Percentiles rank a stretch among this genome's conserved stretches.
These are phyloP conservation scores for Spodoptera picta DNA, from an alignment of 2,888 invertebrate genomes.

Conservation along the genomic window DNA sequence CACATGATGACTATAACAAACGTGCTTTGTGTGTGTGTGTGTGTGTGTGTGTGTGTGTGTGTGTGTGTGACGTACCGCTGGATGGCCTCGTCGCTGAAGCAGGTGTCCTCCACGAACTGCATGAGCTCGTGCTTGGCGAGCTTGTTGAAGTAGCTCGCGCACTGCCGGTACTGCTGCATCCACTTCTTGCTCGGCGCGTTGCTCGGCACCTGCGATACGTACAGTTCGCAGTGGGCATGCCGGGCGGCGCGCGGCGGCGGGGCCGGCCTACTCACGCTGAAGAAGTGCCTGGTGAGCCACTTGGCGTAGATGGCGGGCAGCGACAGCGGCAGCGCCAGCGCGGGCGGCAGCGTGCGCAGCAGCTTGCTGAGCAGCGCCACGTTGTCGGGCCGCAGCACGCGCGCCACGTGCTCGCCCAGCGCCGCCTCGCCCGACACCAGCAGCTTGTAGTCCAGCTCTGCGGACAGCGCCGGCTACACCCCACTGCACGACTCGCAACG, in stretches of 20 bases:
- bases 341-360: slow-evolving; percentile 78
- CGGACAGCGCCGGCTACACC: no score
- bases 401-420: slow-evolving; percentile 68
- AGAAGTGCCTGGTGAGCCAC: slow-evolving; percentile 84
- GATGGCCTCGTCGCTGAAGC: slow-evolving; percentile 77
- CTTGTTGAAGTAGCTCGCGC: slow-evolving; percentile 85
- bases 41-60: no score
- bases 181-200: slow-evolving; percentile 80
- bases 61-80: slow-evolving; percentile 63
- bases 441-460: slow-evolving; percentile 86
- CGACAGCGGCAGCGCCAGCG: slow-evolving; percentile 68
- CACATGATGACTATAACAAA: no score
- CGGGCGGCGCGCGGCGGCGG: no score
- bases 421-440: slow-evolving; percentile 72
- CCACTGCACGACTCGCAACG: no score
- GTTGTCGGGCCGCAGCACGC: slow-evolving; percentile 74
- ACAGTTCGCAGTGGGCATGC: no score
- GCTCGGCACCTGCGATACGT: slow-evolving; percentile 56
- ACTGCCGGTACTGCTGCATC: slow-evolving; percentile 87
- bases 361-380: slow-evolving; percentile 78
- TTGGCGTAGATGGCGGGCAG: slow-evolving; percentile 73
- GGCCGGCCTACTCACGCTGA: slow-evolving; percentile 71
- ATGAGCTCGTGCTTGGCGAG: slow-evolving; percentile 77
- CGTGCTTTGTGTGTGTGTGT: no score
- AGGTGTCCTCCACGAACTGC: slow-evolving; percentile 74